phyloP scores from a whole-genome alignment of 2,113 vertebrate species.

The Sander vitreus region DNA sequence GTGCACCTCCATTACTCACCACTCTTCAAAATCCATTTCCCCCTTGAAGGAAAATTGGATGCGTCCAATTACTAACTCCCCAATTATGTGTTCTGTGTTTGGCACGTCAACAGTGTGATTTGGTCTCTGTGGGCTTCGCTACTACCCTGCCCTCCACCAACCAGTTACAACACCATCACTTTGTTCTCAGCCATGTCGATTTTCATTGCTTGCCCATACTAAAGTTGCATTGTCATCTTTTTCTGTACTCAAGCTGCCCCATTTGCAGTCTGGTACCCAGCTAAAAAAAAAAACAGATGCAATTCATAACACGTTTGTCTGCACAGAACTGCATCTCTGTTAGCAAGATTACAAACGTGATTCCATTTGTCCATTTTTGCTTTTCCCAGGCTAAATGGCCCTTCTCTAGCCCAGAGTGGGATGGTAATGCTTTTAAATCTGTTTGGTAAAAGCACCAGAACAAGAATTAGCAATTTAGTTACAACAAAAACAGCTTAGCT shows the following conservation, averaged over 20 bases:
- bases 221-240: slow-evolving; percentile 6
- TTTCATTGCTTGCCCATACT: background rate
- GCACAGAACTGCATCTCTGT: background rate
- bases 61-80: slow-evolving; percentile 57
- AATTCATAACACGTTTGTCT: background rate
- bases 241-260: background rate
- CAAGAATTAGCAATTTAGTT: background rate
- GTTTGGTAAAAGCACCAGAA: background rate
- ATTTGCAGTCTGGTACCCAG: background rate
- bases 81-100: slow-evolving; percentile 52
- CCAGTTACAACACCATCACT: background rate
- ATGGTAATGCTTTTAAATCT: background rate
- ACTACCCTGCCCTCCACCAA: background rate
- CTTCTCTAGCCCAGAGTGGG: background rate
- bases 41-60: slow-evolving; percentile 65
- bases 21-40: slow-evolving; percentile 63
- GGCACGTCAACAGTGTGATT: slow-evolving; percentile 40
- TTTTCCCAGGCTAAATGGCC: background rate
- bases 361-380: background rate
- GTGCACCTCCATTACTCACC: slow-evolving; percentile 70
- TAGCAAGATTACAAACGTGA: background rate
- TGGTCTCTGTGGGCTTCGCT: background rate
- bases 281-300: background rate
- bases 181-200: background rate
- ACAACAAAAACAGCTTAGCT: background rate